Evolutionary conservation across 2,888 invertebrate genomes (phyloP).

Genomic region (Drosophila anceps): DNA sequence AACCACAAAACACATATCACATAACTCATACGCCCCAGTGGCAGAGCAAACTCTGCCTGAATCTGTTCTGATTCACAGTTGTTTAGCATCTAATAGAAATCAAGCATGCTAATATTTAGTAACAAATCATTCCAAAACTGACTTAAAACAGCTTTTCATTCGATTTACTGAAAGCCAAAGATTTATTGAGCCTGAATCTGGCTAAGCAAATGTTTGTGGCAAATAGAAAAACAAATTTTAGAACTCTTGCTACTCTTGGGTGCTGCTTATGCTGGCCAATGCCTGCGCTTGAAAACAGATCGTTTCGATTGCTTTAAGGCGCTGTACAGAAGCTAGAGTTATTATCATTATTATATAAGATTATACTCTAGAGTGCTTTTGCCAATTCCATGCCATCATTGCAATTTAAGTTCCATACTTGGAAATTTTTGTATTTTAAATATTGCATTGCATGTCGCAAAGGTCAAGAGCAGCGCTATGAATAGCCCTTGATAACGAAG

Average conservation of each 20-base stretch:
- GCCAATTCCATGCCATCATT: too few relatives aligned
- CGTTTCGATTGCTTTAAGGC: too few relatives aligned
- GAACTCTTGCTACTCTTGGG: too few relatives aligned
- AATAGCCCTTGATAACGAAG: not conserved
- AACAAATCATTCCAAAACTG: not conserved
- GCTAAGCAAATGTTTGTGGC: not conserved
- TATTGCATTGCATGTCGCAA: not conserved
- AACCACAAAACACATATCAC: not conserved
- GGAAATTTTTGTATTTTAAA: not conserved
- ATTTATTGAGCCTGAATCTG: not conserved
- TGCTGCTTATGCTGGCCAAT: too few relatives aligned
- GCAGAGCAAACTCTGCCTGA: not conserved
- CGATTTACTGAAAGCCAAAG: not conserved
- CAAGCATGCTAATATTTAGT: too few relatives aligned
- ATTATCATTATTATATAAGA: too few relatives aligned
- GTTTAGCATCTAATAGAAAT: not conserved
- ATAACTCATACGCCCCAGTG: slow-evolving; percentile 7
- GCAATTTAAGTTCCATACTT: not conserved
- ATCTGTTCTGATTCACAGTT: not conserved
- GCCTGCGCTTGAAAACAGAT: too few relatives aligned
- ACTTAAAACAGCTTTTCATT: not conserved
- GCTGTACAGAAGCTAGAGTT: too few relatives aligned
- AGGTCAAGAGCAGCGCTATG: slow-evolving; percentile 11
- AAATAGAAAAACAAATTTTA: not conserved
- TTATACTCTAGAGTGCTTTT: too few relatives aligned